Base-by-base conservation (phyloP, 2,113 vertebrate species). In the Vanacampus margaritifer region DNA sequence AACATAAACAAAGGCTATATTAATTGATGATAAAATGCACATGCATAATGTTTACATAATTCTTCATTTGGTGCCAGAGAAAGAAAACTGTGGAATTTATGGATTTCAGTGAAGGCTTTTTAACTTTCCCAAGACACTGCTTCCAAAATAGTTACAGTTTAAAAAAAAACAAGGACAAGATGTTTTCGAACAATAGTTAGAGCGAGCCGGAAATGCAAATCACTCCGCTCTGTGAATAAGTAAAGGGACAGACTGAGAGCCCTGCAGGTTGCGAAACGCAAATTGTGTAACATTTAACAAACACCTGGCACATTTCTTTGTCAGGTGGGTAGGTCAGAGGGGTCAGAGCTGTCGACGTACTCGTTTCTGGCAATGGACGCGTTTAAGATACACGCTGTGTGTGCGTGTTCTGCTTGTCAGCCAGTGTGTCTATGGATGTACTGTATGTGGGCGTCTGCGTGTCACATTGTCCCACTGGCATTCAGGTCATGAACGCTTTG, bases 211-310 rank as follows among this genome's bases (percentile, higher is more conserved):
- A 80, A 79, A 66, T 71, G 54, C 74, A 50, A 77, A 73, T 70
- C 1, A 16, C 69, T 78, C 65, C 72, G 60, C 69, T 64, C 56
- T 45, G 72, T 71, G 35, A 87, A 82, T 82, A 73, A 79, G 81
- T 75, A 78, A 84, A 87, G 76, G 71, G 79, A 86, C 72, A 65
- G 72, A 72, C 71, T 62, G 70, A 68, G 68, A 72, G 65, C 57
- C 75, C 69, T 60, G 60, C 69, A 63, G 74, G 68, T 88, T 88
- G 78, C 78, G 85, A 85, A 88, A 88, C 43, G 58, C 80, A 77
- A 75, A 75, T 87, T 86, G 70, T 75, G 77, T 81, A 87, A 89
- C 79, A 67, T 79, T 82, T 83, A 78, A 83, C 78, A 79, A 79
- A 73, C 60, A 36, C 61, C 63, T 84, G 63, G 68, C 73, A 81